A percentile compares a stretch with the other conserved stretches of the same genome.
phyloP scores from a whole-genome alignment of 2,113 vertebrate genomes.

The Thomomys bottae region DNA sequence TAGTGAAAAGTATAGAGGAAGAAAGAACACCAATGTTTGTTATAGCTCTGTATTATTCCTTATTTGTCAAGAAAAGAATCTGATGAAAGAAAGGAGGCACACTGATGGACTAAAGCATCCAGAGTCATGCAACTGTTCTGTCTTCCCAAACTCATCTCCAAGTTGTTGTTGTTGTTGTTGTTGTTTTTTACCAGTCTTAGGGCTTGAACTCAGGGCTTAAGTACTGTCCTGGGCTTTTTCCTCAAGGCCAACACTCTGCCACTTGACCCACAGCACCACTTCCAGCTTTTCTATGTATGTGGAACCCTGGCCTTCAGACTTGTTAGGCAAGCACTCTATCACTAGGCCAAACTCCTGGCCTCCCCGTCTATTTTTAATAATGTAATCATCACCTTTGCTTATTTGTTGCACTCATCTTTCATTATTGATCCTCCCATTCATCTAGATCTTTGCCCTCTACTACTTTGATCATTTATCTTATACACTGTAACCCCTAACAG shows the following conservation, averaged over 20 bases:
- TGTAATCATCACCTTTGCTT: neutral
- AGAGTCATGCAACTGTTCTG: conserved; percentile 1
- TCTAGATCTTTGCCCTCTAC: neutral
- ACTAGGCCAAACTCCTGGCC: too few species aligned
- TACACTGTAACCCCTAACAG: neutral
- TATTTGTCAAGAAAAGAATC: neutral
- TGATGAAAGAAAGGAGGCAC: neutral
- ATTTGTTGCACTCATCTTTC: neutral
- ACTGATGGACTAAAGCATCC: neutral
- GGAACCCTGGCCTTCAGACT: too few species aligned
- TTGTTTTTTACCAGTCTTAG: too few species aligned
- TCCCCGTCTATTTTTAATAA: neutral
- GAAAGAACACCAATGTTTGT: neutral
- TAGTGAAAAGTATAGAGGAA: neutral
- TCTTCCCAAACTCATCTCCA: neutral
- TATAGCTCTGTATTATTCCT: neutral
- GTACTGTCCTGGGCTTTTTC: too few species aligned
- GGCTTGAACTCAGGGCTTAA: too few species aligned
- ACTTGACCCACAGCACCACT: too few species aligned
- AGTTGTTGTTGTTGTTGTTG: too few species aligned
- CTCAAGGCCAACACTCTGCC: too few species aligned
- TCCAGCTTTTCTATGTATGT: too few species aligned
- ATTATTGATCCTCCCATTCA: neutral
- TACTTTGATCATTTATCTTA: neutral
- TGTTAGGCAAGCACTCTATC: too few species aligned